Conservation (phyloP, 2,113 vertebrate species). For the Geothlypis trichas region DNA sequence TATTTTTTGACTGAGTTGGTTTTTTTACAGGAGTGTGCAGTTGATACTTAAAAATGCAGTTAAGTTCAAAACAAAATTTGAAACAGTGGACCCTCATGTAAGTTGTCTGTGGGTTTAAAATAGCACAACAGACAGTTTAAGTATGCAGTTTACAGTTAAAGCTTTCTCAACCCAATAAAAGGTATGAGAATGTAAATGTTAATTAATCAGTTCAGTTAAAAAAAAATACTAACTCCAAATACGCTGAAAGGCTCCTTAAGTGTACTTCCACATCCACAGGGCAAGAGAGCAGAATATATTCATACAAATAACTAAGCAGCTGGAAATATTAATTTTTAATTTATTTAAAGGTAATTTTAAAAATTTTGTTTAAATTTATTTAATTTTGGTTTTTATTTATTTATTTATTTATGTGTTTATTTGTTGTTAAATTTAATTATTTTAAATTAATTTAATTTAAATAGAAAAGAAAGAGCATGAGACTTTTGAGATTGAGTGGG, state of each 20-base stretch:
- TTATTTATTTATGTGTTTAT: not conserved
- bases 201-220: not conserved
- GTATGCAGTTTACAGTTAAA: not conserved
- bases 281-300: not conserved
- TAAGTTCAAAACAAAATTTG: slow-evolving; percentile 35
- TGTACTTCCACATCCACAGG: not conserved
- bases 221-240: not conserved
- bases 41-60: not conserved
- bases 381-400: not conserved
- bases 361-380: not conserved
- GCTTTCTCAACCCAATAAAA: not conserved
- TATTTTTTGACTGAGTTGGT: not conserved
- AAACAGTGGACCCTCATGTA: not conserved
- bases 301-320: not conserved
- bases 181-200: not conserved
- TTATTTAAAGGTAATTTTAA: not conserved
- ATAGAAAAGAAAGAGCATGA: not conserved
- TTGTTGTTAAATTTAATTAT: not conserved
- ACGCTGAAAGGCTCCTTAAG: not conserved
- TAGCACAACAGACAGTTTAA: not conserved
- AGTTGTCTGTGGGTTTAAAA: slow-evolving; percentile 10
- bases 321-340: not conserved
- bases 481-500: not conserved
- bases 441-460: not conserved
- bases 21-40: not conserved